Base-by-base conservation (phyloP, 2,113 vertebrate genomes). In the Morone saxatilis region DNA sequence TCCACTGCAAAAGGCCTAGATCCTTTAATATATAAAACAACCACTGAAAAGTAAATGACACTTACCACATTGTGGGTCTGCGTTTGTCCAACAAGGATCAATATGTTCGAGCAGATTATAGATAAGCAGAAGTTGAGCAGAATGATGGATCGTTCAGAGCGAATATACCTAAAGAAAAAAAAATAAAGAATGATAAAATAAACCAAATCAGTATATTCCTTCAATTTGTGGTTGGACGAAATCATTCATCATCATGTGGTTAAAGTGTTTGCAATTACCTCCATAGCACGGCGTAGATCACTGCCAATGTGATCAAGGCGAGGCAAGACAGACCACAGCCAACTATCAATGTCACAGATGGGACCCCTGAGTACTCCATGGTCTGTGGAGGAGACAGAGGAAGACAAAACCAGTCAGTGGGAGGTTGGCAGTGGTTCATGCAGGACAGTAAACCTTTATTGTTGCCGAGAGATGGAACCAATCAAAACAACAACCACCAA, bases 111-210 rank as follows among this genome's bases (percentile, higher is more conserved):
- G 91, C 97, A 99, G 94, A 99, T 97, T 93, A 99, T 99, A 36
- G 98, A 99, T 63, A 99, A 92, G 95, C 98, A 99, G 96, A 99
- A 99, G 96, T 99, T 99, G 92, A 99, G 99, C 83, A 99, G 93
- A 92, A 99, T 99, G 93, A 99, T 99, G 72, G 98, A 99, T 80
- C 98, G 94, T 90, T 99, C 98, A 79, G 98, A 99, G 86, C 97
- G 96, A 88, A 99, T 99, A 86, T 98, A 99, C 94, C 98, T 99
- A 88, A 89, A 81, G 45, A 90, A 85, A 93, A 47, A 31, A 12
- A 47, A 25, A 61, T 54, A 25, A 60, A 72, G 38, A 71, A 47
- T 3, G 3, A 69, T 5, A 50, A 41, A 60, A 67, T 7, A 12
- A 72, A 62, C 6, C 4, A 13, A 25, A 31, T 71, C 25, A 80